Evolutionary conservation across 2,888 invertebrate genomes (phyloP), one percentile per base, ranked within the genome.

Genomic region (Salpingus planirostris): DNA sequence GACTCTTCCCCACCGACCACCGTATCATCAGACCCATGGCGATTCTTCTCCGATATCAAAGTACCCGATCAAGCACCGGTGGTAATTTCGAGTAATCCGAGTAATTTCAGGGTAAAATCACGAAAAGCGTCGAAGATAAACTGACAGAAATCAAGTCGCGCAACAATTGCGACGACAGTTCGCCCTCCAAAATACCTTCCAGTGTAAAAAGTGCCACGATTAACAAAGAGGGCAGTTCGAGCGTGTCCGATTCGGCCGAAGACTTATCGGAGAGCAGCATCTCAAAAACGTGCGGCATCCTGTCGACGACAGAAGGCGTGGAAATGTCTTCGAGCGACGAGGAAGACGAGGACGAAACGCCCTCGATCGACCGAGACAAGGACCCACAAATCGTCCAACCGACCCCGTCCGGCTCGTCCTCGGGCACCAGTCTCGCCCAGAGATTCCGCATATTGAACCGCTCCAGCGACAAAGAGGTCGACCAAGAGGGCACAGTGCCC

Each of bases 101-200:
- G n/a, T n/a, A n/a, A n/a, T n/a, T n/a, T n/a, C 34, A 63, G 59
- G 81, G 78, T 27, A 81, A 82, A 64, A 77, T 84, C 40, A 76
- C 81, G 21, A 83, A 82, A 56, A 82, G 81, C 21, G 81, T 84
- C 27, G 83, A 84, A 55, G 83, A 82, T 39, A 83, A 80, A 65
- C 68, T 82, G 34, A 78, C 76, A 6, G 75, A 76, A 50, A 76
- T 77, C 33, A 80, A 81, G 46, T 43, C 58, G 2, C 49, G 62
- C 35, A 59, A 55, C 29, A 46, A 49, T 18, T 18, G 5, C 24
- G 56, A 54, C n/a, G 62, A 61, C 24, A 52, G 53, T 12, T 57
- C 59, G 0, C 59, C 59, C 0, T 36, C 32, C 1, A 45, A 40
- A 15, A 47, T 49, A 27, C 47, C 43, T 39, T 7, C 30, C 13